A percentile compares a stretch with the other conserved stretches of the same genome.
phyloP scores from a whole-genome alignment of 2,888 invertebrate species.

The Ophion ventricosus region DNA sequence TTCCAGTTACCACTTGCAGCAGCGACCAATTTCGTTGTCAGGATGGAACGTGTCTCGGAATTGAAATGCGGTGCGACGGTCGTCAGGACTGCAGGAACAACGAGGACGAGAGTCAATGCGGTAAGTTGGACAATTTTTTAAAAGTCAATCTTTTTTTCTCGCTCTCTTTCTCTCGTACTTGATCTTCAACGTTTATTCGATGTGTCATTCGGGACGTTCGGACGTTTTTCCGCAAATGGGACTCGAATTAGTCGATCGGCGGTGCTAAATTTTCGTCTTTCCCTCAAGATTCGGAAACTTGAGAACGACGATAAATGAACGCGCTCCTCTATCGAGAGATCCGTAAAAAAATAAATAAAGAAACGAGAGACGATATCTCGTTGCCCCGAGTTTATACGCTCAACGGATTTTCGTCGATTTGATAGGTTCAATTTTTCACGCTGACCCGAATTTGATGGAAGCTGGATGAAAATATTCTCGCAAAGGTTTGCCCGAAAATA shows the following conservation, averaged over 20 bases:
- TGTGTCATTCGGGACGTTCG: background rate
- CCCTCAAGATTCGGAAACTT: constrained; percentile 17
- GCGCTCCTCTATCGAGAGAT: background rate
- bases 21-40: constrained; percentile 85
- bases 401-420: constrained; percentile 44
- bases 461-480: constrained; percentile 12
- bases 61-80: constrained; percentile 84
- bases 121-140: constrained; percentile 74
- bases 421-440: constrained; percentile 58
- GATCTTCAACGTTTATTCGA: constrained; percentile 1
- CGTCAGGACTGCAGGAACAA: constrained; percentile 84
- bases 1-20: constrained; percentile 82
- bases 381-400: constrained; percentile 45
- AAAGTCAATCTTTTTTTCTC: constrained; percentile 8
- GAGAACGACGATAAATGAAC: constrained; percentile 3
- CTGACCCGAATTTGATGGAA: constrained; percentile 50
- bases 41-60: constrained; percentile 85
- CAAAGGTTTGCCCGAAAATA: background rate
- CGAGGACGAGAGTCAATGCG: constrained; percentile 86
- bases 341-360: constrained; percentile 1
- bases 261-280: constrained; percentile 30
- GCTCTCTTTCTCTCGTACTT: background rate
- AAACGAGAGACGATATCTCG: constrained; percentile 38
- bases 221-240: background rate
- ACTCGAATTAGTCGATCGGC: background rate